Evolutionary conservation across 2,797 vertebrate species (phyloP), one percentile per base, ranked within the genome.

Genomic region (Pogoniulus pusillus): DNA sequence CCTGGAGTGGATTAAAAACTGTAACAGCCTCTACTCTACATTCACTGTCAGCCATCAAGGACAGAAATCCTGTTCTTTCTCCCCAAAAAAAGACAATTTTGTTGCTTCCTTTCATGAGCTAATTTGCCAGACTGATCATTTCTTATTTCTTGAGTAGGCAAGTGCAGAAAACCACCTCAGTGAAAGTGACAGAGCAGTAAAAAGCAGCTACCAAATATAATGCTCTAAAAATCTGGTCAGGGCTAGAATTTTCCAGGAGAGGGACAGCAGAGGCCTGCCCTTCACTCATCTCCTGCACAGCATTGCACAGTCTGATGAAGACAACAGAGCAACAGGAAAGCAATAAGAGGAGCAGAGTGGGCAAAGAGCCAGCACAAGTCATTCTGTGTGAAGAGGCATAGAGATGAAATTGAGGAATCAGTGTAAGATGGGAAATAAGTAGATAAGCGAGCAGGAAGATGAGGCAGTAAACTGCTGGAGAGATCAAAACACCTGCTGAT

Each of bases 241-340:
- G 37, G 43, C 64, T 87, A 92, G 75, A 91, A 85, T 76, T 69
- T 94, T 87, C 79, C 57, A 76, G 69, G 65, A 90, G n/a, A 85
- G 64, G 6, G 85, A 59, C 66, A 73, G 66, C 30, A 68, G 53
- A 85, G 1, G 5, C 34, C 62, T 85, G 59, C n/a, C 64, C 35
- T 91, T 92, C 70, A 75, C 29, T 80, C 62, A 76, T 88, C 66
- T 83, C 75, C 76, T 39, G 57, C 86, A 78, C 41, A 63, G 70
- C 43, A 64, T 45, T 87, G 76, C 66, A 93, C 73, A 93, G 57
- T 68, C 45, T 71, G 39, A 90, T 85, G 84, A 95, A 90, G 82
- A 90, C 65, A 73, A 82, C 32, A 57, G 73, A 94, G 64, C 47
- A 88, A 89, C 47, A 87, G 83, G 68, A 77, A 19, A 91, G 71